Evolutionary conservation across 2,113 vertebrate genomes (phyloP).

Genomic region (Paradisaea rubra): DNA sequence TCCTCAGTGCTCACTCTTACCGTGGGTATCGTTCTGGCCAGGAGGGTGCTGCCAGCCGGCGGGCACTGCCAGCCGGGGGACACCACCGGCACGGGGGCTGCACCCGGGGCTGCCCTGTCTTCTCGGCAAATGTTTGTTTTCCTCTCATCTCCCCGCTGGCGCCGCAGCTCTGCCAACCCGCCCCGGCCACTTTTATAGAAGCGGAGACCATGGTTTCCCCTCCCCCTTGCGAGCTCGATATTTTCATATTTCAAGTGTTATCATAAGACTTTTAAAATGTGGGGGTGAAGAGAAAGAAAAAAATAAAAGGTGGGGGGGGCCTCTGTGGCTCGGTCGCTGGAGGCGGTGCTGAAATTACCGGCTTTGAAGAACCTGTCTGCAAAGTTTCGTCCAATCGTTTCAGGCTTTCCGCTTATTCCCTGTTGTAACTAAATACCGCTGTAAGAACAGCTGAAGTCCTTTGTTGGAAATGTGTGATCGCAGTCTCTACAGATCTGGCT

Average conservation of each 20-base stretch:
- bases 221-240: background rate
- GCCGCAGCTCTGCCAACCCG: background rate
- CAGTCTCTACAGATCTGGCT: constrained; percentile 90
- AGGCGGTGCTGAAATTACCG: constrained; percentile 75
- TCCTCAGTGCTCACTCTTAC: background rate
- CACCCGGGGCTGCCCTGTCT: background rate
- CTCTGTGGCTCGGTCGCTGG: constrained; percentile 56
- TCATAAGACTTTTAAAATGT: constrained; percentile 45
- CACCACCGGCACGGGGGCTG: background rate
- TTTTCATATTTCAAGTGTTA: constrained; percentile 66
- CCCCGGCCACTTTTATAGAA: constrained; percentile 5
- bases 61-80: background rate
- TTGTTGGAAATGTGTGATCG: constrained; percentile 95
- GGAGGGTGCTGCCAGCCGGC: background rate
- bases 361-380: constrained; percentile 77
- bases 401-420: constrained; percentile 81
- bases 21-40: background rate
- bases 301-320: background rate
- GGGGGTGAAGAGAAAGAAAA: background rate
- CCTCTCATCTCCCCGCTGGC: background rate
- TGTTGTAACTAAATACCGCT: constrained; percentile 86
- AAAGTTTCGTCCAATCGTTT: constrained; percentile 77
- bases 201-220: background rate
- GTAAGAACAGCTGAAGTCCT: constrained; percentile 78
- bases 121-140: constrained; percentile 15